A percentile compares a stretch with the other conserved stretches of the same genome.
Evolutionary conservation across 1,140 invertebrate genomes (phyloP).

Genomic region (Zaprionus davidi): DNA sequence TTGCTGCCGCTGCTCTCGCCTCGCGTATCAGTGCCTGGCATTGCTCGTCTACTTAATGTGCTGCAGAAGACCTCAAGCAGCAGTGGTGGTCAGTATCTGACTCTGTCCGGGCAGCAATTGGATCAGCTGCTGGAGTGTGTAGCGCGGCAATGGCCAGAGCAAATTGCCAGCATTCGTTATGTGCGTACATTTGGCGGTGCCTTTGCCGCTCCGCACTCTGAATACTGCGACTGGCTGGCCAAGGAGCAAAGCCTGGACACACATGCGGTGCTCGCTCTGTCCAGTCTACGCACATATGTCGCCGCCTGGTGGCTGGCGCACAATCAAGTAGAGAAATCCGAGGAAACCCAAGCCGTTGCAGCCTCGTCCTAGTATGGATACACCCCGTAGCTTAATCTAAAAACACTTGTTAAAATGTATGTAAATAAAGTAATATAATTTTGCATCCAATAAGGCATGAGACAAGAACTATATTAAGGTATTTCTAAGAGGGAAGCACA

Average conservation of each 20-base stretch:
- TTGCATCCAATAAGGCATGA: constrained; percentile 10
- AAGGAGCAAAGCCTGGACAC: constrained; percentile 55
- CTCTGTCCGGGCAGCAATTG: constrained; percentile 47
- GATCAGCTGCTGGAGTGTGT: constrained; percentile 64
- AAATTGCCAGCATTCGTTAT: constrained; percentile 55
- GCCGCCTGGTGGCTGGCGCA: constrained; percentile 64
- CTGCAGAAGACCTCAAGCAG: constrained; percentile 59
- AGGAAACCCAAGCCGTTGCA: neutral
- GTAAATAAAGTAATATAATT: constrained; percentile 8
- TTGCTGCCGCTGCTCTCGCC: constrained; percentile 66
- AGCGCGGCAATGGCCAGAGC: constrained; percentile 60
- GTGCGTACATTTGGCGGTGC: constrained; percentile 63
- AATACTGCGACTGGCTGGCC: constrained; percentile 62
- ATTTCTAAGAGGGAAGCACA: neutral
- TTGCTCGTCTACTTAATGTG: constrained; percentile 73
- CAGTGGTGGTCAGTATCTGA: constrained; percentile 42
- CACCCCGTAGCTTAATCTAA: constrained; percentile 13
- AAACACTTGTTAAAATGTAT: constrained; percentile 16
- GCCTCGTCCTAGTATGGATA: neutral
- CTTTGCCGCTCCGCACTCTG: constrained; percentile 46
- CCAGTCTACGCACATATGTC: constrained; percentile 67
- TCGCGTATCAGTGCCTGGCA: constrained; percentile 54
- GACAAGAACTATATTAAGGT: too few species aligned
- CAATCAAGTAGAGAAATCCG: neutral
- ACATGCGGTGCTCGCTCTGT: constrained; percentile 58